A percentile compares a stretch with the other conserved stretches of the same genome.
phyloP scores from a whole-genome alignment of 1,140 invertebrate species.

The Calycopis cecrops region DNA sequence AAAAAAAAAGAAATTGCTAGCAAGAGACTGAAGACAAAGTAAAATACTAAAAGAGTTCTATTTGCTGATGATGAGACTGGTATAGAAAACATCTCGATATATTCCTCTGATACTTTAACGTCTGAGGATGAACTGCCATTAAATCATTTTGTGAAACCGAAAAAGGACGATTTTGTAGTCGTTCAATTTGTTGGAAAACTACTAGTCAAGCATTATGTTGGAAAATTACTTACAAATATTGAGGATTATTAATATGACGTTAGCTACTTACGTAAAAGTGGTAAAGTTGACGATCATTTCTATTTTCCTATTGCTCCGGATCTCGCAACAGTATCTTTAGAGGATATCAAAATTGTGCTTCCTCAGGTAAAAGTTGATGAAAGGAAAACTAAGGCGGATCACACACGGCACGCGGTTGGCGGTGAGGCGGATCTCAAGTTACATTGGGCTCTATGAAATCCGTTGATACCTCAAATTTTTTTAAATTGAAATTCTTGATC shows the following conservation, averaged over 20 bases:
- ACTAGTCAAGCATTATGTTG: slow-evolving; percentile 14
- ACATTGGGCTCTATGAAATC: no score
- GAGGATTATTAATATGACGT: slow-evolving; percentile 22
- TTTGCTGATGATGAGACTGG: slow-evolving; percentile 19
- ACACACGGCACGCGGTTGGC: no score
- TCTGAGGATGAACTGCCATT: slow-evolving; percentile 12
- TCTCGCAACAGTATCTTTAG: slow-evolving; percentile 13
- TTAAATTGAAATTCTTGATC: no score
- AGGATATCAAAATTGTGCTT: slow-evolving; percentile 19
- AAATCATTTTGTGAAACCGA: slow-evolving; percentile 3
- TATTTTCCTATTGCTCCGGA: slow-evolving; percentile 25
- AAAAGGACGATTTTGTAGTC: slow-evolving; percentile 16
- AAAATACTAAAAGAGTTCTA: slow-evolving; percentile 18
- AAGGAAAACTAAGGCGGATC: slow-evolving; percentile 3
- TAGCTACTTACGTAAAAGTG: slow-evolving; percentile 18
- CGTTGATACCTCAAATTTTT: no score
- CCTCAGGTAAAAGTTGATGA: not conserved
- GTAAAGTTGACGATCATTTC: slow-evolving; percentile 21
- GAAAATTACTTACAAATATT: slow-evolving; percentile 17
- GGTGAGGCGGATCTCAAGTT: no score
- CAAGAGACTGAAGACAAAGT: slow-evolving; percentile 12
- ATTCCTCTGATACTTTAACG: slow-evolving; percentile 15
- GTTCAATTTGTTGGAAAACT: slow-evolving; percentile 19
- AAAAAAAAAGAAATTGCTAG: not conserved
- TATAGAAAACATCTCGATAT: slow-evolving; percentile 15